phyloP scores from a whole-genome alignment of 1,140 invertebrate species.

The Caerostris extrusa region DNA sequence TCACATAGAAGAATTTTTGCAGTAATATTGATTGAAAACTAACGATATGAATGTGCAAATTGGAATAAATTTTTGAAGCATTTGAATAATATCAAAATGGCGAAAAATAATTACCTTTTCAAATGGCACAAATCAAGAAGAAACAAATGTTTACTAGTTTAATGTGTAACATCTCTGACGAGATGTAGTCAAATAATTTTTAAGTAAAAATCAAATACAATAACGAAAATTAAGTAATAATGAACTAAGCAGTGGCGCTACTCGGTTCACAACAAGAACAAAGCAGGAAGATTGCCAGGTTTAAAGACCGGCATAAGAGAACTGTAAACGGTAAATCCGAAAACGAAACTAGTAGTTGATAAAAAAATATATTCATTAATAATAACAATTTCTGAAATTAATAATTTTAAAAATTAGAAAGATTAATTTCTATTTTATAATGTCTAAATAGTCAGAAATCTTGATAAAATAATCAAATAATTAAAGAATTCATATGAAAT shows the following conservation, averaged over 20 bases:
- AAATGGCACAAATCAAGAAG: background rate
- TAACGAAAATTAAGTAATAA: conserved; percentile 67
- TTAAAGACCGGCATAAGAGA: conserved; percentile 22
- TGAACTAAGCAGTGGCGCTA: conserved; percentile 61
- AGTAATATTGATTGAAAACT: conserved; percentile 75
- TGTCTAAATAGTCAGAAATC: no score
- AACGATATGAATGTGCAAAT: conserved; percentile 75
- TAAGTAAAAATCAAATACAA: conserved; percentile 55
- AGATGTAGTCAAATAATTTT: conserved; percentile 27
- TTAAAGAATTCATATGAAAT: no score
- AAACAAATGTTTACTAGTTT: background rate
- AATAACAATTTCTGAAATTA: background rate
- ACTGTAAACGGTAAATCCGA: background rate
- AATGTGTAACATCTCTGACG: background rate
- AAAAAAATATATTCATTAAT: background rate
- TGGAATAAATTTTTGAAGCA: conserved; percentile 70
- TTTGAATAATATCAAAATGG: conserved; percentile 70
- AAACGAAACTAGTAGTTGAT: background rate
- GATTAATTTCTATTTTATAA: no score
- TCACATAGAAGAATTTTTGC: conserved; percentile 63
- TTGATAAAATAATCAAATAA: no score
- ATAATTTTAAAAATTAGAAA: background rate
- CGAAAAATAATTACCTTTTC: conserved; percentile 66
- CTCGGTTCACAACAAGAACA: conserved; percentile 67
- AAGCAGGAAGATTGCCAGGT: conserved; percentile 73